These are phyloP conservation scores for Brachionichthys hirsutus DNA, from an alignment of 2,113 vertebrate species.

Conservation along the genomic window DNA sequence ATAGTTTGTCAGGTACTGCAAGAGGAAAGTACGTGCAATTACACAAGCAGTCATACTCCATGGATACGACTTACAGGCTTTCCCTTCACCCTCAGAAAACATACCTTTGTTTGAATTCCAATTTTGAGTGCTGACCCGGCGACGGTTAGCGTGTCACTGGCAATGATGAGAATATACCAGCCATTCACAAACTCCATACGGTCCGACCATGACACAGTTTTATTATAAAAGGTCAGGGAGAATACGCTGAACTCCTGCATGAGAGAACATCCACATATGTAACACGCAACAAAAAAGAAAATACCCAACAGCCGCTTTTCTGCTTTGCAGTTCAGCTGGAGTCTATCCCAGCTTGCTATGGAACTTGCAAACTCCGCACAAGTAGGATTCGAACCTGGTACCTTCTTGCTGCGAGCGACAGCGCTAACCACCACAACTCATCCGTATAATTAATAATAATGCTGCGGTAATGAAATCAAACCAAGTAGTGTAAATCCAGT, in stretches of 20 bases:
- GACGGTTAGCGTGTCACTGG: slow-evolving; percentile 87
- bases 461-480: no score
- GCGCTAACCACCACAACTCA: no score
- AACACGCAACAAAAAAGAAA: no score
- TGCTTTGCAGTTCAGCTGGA: no score
- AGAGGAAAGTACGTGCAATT: slow-evolving; percentile 13
- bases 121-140: slow-evolving; percentile 90
- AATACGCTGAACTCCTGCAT: slow-evolving; percentile 87
- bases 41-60: neutral
- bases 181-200: slow-evolving; percentile 93
- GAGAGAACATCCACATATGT: neutral
- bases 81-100: neutral
- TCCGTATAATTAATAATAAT: no score
- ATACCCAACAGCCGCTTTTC: no score
- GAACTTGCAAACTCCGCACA: no score
- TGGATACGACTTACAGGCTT: neutral
- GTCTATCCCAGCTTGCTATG: no score
- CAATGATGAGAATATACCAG: slow-evolving; percentile 91
- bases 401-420: no score
- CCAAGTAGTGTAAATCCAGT: neutral
- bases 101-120: slow-evolving; percentile 92
- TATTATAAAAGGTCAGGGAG: slow-evolving; percentile 80
- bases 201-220: slow-evolving; percentile 82
- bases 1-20: slow-evolving; percentile 88
- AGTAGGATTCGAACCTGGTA: no score